These are phyloP conservation scores for Cylas formicarius DNA, from an alignment of 1,140 invertebrate species.

Conservation along the genomic window DNA sequence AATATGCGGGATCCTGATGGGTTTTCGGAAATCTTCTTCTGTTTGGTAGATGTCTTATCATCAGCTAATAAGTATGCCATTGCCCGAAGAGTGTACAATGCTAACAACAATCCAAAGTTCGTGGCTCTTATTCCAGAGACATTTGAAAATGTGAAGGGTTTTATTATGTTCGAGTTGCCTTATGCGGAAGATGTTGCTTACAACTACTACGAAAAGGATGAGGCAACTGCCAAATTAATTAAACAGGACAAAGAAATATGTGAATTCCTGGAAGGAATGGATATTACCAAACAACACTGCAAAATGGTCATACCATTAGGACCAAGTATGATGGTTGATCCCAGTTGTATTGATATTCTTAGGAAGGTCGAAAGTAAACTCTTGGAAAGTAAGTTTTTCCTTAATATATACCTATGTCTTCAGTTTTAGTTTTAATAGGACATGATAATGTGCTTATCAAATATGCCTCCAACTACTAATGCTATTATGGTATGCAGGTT, in stretches of 20 bases:
- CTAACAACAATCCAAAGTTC: conserved; percentile 19
- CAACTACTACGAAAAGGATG: conserved; percentile 5
- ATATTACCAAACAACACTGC: conserved; percentile 7
- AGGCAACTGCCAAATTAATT: conserved; percentile 5
- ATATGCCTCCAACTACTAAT: no score
- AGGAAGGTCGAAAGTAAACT: conserved; percentile 16
- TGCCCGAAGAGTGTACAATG: conserved; percentile 19
- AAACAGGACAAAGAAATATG: conserved; percentile 6
- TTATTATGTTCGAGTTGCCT: conserved; percentile 16
- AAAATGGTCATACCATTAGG: conserved; percentile 14
- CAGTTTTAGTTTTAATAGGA: no score
- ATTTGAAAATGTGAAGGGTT: conserved; percentile 10
- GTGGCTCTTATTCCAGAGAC: conserved; percentile 20
- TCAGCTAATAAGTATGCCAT: conserved; percentile 22
- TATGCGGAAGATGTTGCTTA: conserved; percentile 19
- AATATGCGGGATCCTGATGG: conserved; percentile 12
- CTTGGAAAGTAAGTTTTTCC: conserved; percentile 5
- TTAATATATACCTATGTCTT: no score
- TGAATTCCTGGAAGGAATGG: conserved; percentile 21
- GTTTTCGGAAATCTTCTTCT: conserved; percentile 11
- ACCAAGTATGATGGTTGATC: conserved; percentile 21
- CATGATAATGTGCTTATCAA: no score
- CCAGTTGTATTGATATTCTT: conserved; percentile 9
- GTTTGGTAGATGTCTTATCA: conserved; percentile 18
- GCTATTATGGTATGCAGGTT: no score